Evolutionary conservation across 2,113 vertebrate genomes (phyloP).

Genomic region (Leiothrix lutea): DNA sequence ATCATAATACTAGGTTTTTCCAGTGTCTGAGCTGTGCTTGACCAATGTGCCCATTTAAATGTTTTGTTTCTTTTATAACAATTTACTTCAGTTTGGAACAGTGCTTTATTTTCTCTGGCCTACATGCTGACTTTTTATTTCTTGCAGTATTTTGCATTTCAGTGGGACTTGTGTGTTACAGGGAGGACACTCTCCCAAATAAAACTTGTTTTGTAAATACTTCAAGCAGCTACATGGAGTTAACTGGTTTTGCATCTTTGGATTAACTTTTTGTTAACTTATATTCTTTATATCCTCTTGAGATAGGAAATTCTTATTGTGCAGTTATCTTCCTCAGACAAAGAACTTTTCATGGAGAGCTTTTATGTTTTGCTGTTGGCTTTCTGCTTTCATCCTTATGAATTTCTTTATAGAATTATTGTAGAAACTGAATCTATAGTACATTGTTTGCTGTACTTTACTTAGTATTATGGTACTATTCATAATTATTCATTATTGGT

Average conservation of each 20-base stretch:
- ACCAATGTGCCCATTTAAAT: neutral
- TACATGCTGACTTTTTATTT: neutral
- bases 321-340: neutral
- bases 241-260: neutral
- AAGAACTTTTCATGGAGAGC: neutral
- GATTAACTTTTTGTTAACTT: neutral
- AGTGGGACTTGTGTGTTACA: neutral
- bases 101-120: neutral
- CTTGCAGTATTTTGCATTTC: neutral
- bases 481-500: neutral
- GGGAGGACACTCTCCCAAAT: neutral
- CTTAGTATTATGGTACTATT: neutral
- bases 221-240: neutral
- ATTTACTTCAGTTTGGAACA: neutral
- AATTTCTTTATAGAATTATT: neutral
- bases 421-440: neutral
- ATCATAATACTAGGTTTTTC: neutral
- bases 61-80: neutral
- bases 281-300: neutral
- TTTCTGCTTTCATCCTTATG: neutral
- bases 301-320: neutral
- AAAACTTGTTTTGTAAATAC: neutral
- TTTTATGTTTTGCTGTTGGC: neutral
- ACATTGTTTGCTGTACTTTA: fast-evolving
- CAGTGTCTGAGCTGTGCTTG: neutral